Percentiles rank a stretch among this genome's conserved stretches.
These are phyloP conservation scores for Tachina lurida DNA, from an alignment of 2,888 invertebrate species.

Conservation along the genomic window DNA sequence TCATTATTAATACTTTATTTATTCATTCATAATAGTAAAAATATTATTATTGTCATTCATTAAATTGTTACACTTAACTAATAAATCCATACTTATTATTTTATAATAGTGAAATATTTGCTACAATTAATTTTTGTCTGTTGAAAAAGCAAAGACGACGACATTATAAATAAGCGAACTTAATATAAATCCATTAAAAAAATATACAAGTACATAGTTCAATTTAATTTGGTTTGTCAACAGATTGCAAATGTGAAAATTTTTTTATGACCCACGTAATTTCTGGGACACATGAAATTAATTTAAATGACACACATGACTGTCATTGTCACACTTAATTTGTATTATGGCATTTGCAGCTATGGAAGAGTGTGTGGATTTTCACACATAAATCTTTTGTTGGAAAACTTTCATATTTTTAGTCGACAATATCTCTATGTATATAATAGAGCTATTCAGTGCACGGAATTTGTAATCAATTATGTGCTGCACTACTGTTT, in stretches of 20 bases:
- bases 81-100: conserved; percentile 9
- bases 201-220: conserved; percentile 35
- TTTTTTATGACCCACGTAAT: conserved; percentile 8
- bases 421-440: too few species aligned
- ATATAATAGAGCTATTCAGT: too few species aligned
- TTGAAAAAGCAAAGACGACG: background rate
- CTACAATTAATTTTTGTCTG: conserved; percentile 4
- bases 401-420: too few species aligned
- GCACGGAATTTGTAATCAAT: too few species aligned
- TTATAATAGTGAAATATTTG: conserved; percentile 15
- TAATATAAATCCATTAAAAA: conserved; percentile 18
- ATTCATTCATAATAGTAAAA: background rate
- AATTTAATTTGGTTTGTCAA: conserved; percentile 36
- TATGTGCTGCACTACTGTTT: too few species aligned
- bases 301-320: background rate
- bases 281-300: background rate
- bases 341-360: too few species aligned
- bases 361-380: too few species aligned
- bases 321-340: too few species aligned
- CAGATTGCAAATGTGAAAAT: conserved; percentile 16
- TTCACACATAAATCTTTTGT: too few species aligned
- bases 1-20: too few species aligned
- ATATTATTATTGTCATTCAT: background rate
- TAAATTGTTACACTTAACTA: conserved; percentile 2
- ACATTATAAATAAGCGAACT: background rate